Evolutionary conservation across 2,888 invertebrate species (phyloP).

Genomic region (Aromia moschata): DNA sequence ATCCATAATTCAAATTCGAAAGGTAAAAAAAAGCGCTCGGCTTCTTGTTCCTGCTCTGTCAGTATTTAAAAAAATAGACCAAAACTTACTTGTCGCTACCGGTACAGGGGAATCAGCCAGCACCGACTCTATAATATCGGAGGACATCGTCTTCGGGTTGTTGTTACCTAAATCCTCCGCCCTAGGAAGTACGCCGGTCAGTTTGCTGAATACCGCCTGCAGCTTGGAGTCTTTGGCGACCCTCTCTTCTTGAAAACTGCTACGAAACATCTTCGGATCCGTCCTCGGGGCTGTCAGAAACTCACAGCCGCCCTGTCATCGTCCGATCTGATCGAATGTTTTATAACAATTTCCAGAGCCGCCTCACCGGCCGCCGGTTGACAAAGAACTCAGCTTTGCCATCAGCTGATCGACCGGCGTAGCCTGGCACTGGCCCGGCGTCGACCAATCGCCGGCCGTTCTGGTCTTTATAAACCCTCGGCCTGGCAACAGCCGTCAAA

Average conservation of each 20-base stretch:
- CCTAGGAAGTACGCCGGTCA: slow-evolving; percentile 55
- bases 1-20: too few species aligned
- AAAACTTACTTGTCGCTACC: slow-evolving; percentile 55
- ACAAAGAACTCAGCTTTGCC: slow-evolving; percentile 52
- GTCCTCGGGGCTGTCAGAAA: slow-evolving; percentile 16
- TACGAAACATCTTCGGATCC: slow-evolving; percentile 50
- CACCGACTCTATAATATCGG: slow-evolving; percentile 59
- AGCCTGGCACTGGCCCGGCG: slow-evolving; percentile 41
- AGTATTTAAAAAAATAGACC: neutral
- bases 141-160: slow-evolving; percentile 56
- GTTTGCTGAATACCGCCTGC: slow-evolving; percentile 57
- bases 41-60: neutral
- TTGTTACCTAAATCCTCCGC: slow-evolving; percentile 53
- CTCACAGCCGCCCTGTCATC: slow-evolving; percentile 39
- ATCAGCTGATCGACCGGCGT: slow-evolving; percentile 58
- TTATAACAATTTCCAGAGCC: slow-evolving; percentile 27
- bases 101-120: slow-evolving; percentile 56
- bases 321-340: slow-evolving; percentile 19
- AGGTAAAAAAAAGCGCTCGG: neutral
- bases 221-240: slow-evolving; percentile 51
- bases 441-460: slow-evolving; percentile 52
- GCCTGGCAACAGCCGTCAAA: slow-evolving; percentile 62
- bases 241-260: slow-evolving; percentile 51
- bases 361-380: slow-evolving; percentile 41
- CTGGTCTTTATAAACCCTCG: slow-evolving; percentile 52